Evolutionary conservation across 2,113 vertebrate genomes (phyloP), one percentile per base, ranked within the genome.

Genomic region (Telmatochromis brichardi): DNA sequence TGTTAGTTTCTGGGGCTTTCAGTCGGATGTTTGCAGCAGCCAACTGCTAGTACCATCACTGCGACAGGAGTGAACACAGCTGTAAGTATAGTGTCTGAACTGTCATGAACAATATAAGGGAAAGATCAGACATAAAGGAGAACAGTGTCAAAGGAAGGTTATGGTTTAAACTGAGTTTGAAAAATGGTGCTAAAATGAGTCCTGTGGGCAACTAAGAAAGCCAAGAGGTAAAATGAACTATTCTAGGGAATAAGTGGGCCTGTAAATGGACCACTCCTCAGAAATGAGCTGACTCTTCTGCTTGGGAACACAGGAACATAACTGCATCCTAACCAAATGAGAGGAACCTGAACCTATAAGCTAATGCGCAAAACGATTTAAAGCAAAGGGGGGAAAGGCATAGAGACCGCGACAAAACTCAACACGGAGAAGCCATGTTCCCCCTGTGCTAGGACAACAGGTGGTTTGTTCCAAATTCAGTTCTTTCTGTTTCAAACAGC

Each of bases 1-100:
- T 97, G 95, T 96, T 96, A 53, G 90, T 93, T 93, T 97, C 96
- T 93, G 85, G 96, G 96, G 98, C 98, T 99, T 99, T 99, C 98
- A 99, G 98, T 99, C 98, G 96, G 98, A 99, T 99, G 98, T 99
- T 99, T 99, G 98, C 98, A 98, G 97, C 98, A 98, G 98, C 98
- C 96, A 95, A 96, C 98, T 99, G 98, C 96, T 97, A 96, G 96
- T 95, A 96, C 96, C 97, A 94, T 96, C 97, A 1, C 71, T 42
- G 14, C 0, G 1, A 13, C 9, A 17, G n/a, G 14, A 37, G 13
- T 6, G 8, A 28, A 42, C n/a, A 51, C 55, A 37, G 33, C 60
- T 82, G 65, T 83, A 80, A 88, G 86, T 88, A 82, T 15, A 28
- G 55, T n/a, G 54, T 2, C 15, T 50, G 45, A 31, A 78, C 42